Evolutionary conservation across 2,113 vertebrate genomes (phyloP).

Genomic region (Sceloporus undulatus): DNA sequence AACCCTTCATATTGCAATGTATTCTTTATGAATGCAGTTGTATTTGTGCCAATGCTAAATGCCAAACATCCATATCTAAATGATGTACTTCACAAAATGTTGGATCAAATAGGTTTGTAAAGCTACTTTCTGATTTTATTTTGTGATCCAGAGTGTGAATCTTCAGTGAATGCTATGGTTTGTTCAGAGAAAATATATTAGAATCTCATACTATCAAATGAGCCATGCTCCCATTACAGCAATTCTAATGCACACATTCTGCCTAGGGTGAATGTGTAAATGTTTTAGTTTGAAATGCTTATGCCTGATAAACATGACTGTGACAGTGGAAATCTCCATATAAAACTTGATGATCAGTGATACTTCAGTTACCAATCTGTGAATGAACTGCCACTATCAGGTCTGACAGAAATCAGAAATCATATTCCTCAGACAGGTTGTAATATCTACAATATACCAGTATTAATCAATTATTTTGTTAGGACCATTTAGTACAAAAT

Average conservation of each 20-base stretch:
- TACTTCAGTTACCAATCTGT: background rate
- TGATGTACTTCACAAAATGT: background rate
- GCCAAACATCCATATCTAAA: background rate
- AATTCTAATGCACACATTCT: background rate
- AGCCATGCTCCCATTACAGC: background rate
- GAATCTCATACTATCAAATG: background rate
- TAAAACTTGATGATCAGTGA: background rate
- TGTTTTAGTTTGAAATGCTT: background rate
- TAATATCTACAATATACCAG: background rate
- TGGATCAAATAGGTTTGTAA: background rate
- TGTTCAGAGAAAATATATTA: background rate
- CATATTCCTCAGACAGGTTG: background rate
- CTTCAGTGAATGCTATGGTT: background rate
- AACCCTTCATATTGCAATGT: background rate
- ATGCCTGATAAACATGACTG: background rate
- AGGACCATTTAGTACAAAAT: background rate
- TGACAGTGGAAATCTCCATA: background rate
- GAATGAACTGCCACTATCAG: background rate
- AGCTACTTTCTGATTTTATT: conserved; percentile 2
- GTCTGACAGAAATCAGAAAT: background rate
- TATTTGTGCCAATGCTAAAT: background rate
- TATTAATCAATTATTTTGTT: background rate
- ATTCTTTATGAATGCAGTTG: background rate
- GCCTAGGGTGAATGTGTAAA: background rate
- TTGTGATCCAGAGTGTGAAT: background rate